Percentiles rank a stretch among this genome's conserved stretches.
phyloP scores from a whole-genome alignment of 2,113 vertebrate genomes.

The Hippocampus zosterae region DNA sequence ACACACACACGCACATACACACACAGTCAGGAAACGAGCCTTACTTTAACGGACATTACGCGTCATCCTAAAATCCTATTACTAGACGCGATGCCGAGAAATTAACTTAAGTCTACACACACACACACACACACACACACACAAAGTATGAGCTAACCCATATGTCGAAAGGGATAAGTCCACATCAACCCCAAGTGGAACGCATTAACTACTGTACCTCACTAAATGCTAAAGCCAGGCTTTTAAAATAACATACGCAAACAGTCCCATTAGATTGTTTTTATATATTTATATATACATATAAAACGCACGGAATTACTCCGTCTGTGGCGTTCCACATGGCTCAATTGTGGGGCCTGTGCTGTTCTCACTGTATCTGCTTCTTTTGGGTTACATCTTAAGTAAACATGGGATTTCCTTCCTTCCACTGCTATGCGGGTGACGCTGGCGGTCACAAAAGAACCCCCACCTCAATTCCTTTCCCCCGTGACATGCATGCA shows the following conservation, averaged over 20 bases:
- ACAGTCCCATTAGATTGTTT: constrained; percentile 32
- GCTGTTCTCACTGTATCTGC: no score
- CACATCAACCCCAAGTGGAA: constrained; percentile 37
- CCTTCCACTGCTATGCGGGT: no score
- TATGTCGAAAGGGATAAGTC: constrained; percentile 54
- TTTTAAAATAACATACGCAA: constrained; percentile 12
- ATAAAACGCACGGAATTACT: no score
- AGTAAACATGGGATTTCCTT: no score
- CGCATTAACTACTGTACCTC: constrained; percentile 28
- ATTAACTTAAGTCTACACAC: constrained; percentile 18
- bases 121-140: constrained; percentile 12
- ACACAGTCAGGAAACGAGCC: background rate
- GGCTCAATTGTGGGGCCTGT: no score
- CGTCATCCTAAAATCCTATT: constrained; percentile 37
- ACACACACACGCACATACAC: background rate
- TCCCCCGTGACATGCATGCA: no score
- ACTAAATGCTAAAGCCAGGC: constrained; percentile 11
- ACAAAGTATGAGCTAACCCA: constrained; percentile 37
- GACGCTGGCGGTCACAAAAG: no score
- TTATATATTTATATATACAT: background rate
- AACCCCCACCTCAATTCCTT: no score
- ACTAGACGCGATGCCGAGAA: constrained; percentile 19
- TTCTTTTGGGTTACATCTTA: no score
- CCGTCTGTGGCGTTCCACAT: no score
- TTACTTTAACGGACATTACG: constrained; percentile 1